Evolutionary conservation across 2,797 vertebrate genomes (phyloP).

Genomic region (Darevskia mixta): DNA sequence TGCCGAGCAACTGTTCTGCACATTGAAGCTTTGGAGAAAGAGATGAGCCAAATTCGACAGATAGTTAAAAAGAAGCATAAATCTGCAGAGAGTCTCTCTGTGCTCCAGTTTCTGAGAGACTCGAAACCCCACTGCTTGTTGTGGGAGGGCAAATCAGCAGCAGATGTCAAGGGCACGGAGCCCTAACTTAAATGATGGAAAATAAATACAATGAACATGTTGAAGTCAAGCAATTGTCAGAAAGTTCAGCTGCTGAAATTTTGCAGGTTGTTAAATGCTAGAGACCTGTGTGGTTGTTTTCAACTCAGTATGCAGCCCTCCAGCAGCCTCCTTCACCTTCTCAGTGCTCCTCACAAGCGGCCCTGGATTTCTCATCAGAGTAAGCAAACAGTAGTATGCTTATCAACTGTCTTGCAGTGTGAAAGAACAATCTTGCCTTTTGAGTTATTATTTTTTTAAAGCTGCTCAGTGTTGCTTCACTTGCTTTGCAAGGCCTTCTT

Average conservation of each 20-base stretch:
- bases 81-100: neutral
- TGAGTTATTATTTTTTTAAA: neutral
- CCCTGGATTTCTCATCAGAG: slow-evolving; percentile 23
- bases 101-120: neutral
- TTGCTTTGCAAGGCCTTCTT: neutral
- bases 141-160: neutral
- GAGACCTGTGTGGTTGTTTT: neutral
- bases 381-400: neutral
- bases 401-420: neutral
- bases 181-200: slow-evolving; percentile 19
- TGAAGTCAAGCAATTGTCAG: slow-evolving; percentile 29
- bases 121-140: neutral
- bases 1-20: slow-evolving; percentile 10
- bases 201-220: slow-evolving; percentile 17
- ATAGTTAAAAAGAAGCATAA: slow-evolving; percentile 8
- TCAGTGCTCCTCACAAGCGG: neutral
- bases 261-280: neutral
- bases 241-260: slow-evolving; percentile 6
- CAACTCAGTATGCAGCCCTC: neutral
- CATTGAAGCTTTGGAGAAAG: neutral
- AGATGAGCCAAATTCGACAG: slow-evolving; percentile 15
- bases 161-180: slow-evolving; percentile 20
- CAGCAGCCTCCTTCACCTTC: neutral
- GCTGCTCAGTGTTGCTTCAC: neutral
- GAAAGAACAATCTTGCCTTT: neutral